Evolutionary conservation across 2,797 vertebrate species (phyloP).

Genomic region (Odontamblyopus lacepedii): DNA sequence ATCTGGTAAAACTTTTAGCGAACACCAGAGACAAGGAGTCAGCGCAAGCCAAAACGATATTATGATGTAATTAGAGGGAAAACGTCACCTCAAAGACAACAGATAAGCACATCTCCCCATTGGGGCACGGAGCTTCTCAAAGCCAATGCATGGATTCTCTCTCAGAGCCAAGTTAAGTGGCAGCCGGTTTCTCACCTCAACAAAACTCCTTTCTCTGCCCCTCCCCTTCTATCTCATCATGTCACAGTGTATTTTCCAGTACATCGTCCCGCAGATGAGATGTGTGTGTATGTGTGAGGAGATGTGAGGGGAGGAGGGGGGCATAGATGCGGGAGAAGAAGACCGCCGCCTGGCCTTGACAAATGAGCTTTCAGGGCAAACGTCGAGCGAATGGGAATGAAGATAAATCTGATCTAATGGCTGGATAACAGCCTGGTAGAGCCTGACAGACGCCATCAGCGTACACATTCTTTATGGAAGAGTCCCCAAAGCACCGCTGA

Average conservation of each 20-base stretch:
- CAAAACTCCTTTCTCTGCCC: slow-evolving; percentile 23
- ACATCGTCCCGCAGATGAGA: slow-evolving; percentile 66
- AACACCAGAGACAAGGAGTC: background rate
- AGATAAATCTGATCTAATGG: slow-evolving; percentile 83
- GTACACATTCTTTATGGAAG: slow-evolving; percentile 77
- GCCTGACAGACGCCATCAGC: slow-evolving; percentile 75
- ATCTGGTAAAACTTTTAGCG: background rate
- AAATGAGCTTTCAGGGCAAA: slow-evolving; percentile 79
- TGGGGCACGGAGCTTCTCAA: slow-evolving; percentile 4
- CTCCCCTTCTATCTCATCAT: slow-evolving; percentile 61
- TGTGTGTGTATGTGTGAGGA: slow-evolving; percentile 7
- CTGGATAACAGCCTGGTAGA: slow-evolving; percentile 79
- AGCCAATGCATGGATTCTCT: slow-evolving; percentile 64
- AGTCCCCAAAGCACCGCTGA: slow-evolving; percentile 44
- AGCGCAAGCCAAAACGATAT: background rate
- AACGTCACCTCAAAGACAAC: background rate
- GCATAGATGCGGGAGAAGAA: slow-evolving; percentile 67
- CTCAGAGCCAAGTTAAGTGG: slow-evolving; percentile 71
- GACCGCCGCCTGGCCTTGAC: slow-evolving; percentile 74
- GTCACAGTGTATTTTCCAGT: slow-evolving; percentile 75
- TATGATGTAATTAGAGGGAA: background rate
- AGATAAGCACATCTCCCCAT: background rate
- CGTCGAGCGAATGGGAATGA: slow-evolving; percentile 72
- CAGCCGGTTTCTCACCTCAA: slow-evolving; percentile 59
- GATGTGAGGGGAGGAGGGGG: background rate